Evolutionary conservation across 2,888 invertebrate genomes (phyloP).

Genomic region (Rugalucina vietnamica): DNA sequence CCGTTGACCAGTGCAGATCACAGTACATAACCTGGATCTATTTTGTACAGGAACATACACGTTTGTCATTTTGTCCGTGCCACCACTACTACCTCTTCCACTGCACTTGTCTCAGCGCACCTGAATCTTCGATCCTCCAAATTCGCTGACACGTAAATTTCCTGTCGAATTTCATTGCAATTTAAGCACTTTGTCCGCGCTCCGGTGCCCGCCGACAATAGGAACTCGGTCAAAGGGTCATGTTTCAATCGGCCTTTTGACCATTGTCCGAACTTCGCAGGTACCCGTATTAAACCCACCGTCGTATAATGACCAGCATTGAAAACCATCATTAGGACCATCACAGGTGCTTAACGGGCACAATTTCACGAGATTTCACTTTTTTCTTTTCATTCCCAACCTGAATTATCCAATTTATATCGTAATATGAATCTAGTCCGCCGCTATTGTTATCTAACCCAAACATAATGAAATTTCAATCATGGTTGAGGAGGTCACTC

Average conservation of each 20-base stretch:
- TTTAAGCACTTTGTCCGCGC: slow-evolving; percentile 42
- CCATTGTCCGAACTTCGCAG: slow-evolving; percentile 51
- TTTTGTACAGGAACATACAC: too few relatives aligned
- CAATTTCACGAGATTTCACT: slow-evolving; percentile 44
- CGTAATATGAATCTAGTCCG: slow-evolving; percentile 49
- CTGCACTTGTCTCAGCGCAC: slow-evolving; percentile 11
- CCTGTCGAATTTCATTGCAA: slow-evolving; percentile 47
- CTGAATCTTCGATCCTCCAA: not conserved
- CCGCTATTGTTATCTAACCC: slow-evolving; percentile 43
- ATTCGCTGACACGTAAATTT: slow-evolving; percentile 45
- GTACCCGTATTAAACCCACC: slow-evolving; percentile 53
- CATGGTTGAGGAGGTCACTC: slow-evolving; percentile 1
- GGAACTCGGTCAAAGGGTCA: slow-evolving; percentile 54
- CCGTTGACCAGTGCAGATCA: too few relatives aligned
- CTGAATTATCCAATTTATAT: slow-evolving; percentile 61
- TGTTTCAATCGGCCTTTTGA: slow-evolving; percentile 56
- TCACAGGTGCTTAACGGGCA: slow-evolving; percentile 50
- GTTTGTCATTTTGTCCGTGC: too few relatives aligned
- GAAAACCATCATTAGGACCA: slow-evolving; percentile 51
- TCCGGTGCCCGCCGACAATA: slow-evolving; percentile 54
- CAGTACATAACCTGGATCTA: too few relatives aligned
- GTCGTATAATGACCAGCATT: slow-evolving; percentile 54
- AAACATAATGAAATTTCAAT: not conserved
- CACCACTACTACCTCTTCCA: too few relatives aligned
- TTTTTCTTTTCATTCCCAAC: slow-evolving; percentile 42